A percentile compares a stretch with the other conserved stretches of the same genome.
Conservation (phyloP, 2,888 invertebrate species). For the Drosophila macrospina region DNA sequence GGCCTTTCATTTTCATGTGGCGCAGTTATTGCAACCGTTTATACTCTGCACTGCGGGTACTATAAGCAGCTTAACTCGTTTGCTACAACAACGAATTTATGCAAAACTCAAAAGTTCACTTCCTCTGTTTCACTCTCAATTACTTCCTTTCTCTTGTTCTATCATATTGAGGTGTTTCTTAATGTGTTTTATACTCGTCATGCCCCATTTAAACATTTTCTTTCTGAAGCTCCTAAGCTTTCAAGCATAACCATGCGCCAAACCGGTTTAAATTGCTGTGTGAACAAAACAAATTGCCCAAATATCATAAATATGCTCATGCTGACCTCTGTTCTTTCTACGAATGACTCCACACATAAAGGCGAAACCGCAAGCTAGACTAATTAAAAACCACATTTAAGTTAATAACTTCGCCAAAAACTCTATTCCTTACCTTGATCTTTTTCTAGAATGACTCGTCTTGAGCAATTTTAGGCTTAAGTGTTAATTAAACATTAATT, state of each 20-base stretch:
- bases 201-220: slow-evolving; percentile 1
- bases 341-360: slow-evolving; percentile 5
- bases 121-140: not conserved
- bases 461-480: not conserved
- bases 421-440: not conserved
- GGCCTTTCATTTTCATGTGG: slow-evolving; percentile 75
- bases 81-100: not conserved
- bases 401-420: not conserved
- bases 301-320: slow-evolving; percentile 28
- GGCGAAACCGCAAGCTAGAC: slow-evolving; percentile 2
- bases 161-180: not conserved
- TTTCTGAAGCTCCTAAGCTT: slow-evolving; percentile 16
- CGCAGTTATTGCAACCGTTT: slow-evolving; percentile 47
- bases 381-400: slow-evolving; percentile 10
- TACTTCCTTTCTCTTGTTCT: not conserved
- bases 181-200: slow-evolving; percentile 15
- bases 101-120: not conserved
- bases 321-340: slow-evolving; percentile 28
- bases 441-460: not conserved
- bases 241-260: slow-evolving; percentile 39
- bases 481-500: not conserved
- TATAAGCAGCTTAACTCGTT: not conserved
- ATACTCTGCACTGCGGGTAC: slow-evolving; percentile 3
- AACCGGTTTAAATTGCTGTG: slow-evolving; percentile 43
- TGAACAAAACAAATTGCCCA: slow-evolving; percentile 32